Conservation (phyloP, 1,140 invertebrate species). For the Ceratina australensis region DNA sequence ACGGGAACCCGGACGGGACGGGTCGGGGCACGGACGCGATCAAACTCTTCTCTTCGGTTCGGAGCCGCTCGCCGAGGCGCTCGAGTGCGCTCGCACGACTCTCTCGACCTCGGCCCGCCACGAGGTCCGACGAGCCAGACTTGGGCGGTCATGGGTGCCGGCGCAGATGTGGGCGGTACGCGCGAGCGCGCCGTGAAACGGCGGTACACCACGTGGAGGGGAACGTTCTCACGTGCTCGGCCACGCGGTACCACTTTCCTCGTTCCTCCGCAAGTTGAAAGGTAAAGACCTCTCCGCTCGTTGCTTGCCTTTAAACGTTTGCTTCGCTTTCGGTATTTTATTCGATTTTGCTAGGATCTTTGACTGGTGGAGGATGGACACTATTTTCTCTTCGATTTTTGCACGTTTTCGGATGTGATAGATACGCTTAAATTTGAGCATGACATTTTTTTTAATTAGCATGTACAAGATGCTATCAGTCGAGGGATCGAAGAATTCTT, state of each 20-base stretch:
- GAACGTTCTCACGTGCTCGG: constrained; percentile 72
- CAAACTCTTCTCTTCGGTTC: too few species aligned
- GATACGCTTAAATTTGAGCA: too few species aligned
- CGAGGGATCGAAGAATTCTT: too few species aligned
- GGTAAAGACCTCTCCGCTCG: constrained; percentile 24
- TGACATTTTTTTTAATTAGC: too few species aligned
- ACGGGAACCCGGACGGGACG: constrained; percentile 30
- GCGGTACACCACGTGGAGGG: constrained; percentile 55
- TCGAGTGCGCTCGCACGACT: constrained; percentile 68
- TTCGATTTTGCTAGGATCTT: too few species aligned
- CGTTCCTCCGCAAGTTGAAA: constrained; percentile 17
- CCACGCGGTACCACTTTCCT: constrained; percentile 69
- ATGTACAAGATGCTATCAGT: too few species aligned
- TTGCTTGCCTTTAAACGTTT: background rate
- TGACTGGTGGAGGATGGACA: too few species aligned
- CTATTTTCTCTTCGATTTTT: too few species aligned
- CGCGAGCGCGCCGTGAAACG: constrained; percentile 61
- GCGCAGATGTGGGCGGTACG: constrained; percentile 71
- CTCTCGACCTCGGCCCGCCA: constrained; percentile 55
- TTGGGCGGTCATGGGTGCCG: constrained; percentile 64
- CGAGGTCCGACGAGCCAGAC: constrained; percentile 52
- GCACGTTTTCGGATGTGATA: too few species aligned
- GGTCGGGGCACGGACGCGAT: constrained; percentile 35
- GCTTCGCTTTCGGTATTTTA: background rate
- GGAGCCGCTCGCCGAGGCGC: constrained; percentile 65